Evolutionary conservation across 2,113 vertebrate species (phyloP), one percentile per base, ranked within the genome.

Genomic region (Solenodon paradoxus): DNA sequence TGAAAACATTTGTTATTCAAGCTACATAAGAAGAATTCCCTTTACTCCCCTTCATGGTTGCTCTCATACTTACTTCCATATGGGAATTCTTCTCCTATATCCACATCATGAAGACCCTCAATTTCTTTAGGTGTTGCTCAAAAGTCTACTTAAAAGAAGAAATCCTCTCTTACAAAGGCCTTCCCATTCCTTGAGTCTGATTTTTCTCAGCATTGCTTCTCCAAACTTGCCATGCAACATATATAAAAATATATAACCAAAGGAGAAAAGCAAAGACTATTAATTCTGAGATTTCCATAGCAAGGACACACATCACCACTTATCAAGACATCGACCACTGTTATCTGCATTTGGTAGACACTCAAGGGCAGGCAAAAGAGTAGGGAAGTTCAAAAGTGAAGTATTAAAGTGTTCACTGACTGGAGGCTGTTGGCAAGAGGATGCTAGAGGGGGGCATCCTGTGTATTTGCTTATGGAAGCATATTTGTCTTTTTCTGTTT

Each of bases 381-480:
- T 32, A 7, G 20, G 26, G 47, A 40, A 40, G 3, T 3, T 32
- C 40, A 22, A 4, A 0, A 7, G 1, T 19, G 6, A 6, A 30
- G 6, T 5, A 45, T 26, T 49, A 4, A 4, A 12, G 1, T 13
- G 7, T 30, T 9, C 1, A 13, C 5, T 26, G 20, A 49, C 3
- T 20, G 7, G 10, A 59, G 1, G 32, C 6, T 83, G 3, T 35
- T 30, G 9, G 5, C 26, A 0, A 42, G 24, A 11, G 9, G 20
- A 78, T 11, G 0, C 13, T 49, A 2, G 6, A 47, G 2, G 9
- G 13, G 3, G 42, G 9, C 1, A 5, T 9, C 11, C 30, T 6
- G 1, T 17, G 1, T 13, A 59, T 42, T 13, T 19, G 4, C 1
- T 17, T 28, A 38, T 0, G 17, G 7, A 7, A 16, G 15, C 24